These are phyloP conservation scores for Leptocoma aspasia DNA, from an alignment of 2,113 vertebrate species.

Conservation along the genomic window DNA sequence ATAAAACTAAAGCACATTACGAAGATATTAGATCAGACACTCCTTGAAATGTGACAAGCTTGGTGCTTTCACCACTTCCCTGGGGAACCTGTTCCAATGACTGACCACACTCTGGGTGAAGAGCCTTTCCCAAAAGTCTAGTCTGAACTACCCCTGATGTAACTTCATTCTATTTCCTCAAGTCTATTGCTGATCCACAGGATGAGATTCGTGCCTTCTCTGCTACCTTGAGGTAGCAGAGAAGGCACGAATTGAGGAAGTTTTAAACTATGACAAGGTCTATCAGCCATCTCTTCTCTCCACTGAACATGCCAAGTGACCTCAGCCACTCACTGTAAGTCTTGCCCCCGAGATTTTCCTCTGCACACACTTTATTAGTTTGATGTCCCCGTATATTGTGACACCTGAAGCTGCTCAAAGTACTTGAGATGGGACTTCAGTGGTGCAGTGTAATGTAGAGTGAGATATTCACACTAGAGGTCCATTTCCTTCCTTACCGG, in stretches of 20 bases:
- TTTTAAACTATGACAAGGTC: accelerated
- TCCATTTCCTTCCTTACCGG: neutral
- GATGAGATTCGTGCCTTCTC: neutral
- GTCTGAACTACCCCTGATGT: neutral
- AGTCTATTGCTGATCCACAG: neutral
- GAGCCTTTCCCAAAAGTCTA: neutral
- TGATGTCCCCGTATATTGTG: neutral
- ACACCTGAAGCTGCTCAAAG: neutral
- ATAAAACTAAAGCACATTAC: neutral
- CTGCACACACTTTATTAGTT: neutral
- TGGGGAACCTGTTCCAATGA: neutral
- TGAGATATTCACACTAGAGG: neutral
- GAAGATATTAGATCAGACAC: accelerated
- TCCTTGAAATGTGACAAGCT: neutral
- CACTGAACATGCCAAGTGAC: neutral
- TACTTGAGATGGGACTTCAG: accelerated
- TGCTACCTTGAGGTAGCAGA: too few relatives aligned
- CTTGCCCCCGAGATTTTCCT: accelerated
- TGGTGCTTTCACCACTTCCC: neutral
- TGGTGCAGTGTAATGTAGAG: neutral
- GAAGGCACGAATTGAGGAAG: too few relatives aligned
- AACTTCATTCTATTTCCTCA: neutral
- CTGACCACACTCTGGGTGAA: accelerated
- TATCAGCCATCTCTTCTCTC: neutral
- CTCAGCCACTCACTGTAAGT: accelerated